Conservation (phyloP, 2,797 vertebrate species). For the Tympanoctomys barrerae region DNA sequence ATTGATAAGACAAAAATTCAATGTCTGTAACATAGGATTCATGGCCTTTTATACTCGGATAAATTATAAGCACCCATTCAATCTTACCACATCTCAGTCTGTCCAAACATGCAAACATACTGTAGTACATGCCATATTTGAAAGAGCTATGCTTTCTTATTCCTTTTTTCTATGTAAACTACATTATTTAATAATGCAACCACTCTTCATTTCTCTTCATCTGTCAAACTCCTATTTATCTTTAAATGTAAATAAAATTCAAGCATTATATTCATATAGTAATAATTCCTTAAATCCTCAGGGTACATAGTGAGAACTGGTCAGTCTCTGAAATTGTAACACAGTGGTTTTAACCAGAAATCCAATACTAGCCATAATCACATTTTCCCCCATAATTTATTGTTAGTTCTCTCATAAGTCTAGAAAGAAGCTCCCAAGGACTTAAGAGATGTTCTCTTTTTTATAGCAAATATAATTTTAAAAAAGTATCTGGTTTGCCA, state of each 20-base stretch:
- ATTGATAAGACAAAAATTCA: background rate
- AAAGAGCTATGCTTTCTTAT: background rate
- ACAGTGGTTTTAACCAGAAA: slow-evolving; percentile 37
- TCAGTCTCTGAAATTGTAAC: background rate
- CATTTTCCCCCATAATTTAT: slow-evolving; percentile 10
- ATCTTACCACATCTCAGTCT: background rate
- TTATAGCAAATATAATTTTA: background rate
- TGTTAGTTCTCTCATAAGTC: background rate
- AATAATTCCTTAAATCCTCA: background rate
- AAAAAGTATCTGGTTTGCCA: slow-evolving; percentile 11
- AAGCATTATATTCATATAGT: background rate
- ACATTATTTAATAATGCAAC: background rate
- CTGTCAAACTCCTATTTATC: background rate
- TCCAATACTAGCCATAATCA: slow-evolving; percentile 18
- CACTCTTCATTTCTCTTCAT: background rate
- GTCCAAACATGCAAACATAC: background rate
- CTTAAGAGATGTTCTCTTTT: background rate
- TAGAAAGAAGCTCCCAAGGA: slow-evolving; percentile 30
- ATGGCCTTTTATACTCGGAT: background rate
- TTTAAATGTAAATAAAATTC: slow-evolving; percentile 44
- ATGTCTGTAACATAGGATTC: background rate
- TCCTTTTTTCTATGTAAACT: background rate
- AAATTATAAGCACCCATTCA: background rate
- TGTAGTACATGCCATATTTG: background rate
- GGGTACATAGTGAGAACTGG: background rate